These are phyloP conservation scores for Drosophila pandora DNA, from an alignment of 1,140 invertebrate species.

Conservation along the genomic window DNA sequence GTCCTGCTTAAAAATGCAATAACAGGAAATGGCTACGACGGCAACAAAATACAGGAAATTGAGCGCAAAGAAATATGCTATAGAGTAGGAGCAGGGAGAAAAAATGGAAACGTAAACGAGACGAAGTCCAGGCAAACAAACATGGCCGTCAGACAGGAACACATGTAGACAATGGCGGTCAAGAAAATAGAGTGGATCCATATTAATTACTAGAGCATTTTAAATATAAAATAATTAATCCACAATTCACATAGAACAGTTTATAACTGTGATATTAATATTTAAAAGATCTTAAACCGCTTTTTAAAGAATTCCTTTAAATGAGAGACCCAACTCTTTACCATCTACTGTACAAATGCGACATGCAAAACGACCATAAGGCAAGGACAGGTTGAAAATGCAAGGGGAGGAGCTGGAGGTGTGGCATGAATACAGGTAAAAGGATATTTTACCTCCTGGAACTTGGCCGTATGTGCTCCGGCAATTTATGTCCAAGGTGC, in stretches of 20 bases:
- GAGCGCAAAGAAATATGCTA: conserved; percentile 58
- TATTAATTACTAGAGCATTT: no score
- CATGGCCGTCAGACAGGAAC: conserved; percentile 52
- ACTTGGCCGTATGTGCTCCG: conserved; percentile 42
- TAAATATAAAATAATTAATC: not conserved
- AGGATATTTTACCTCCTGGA: conserved; percentile 19
- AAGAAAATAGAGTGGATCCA: not conserved
- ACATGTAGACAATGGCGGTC: conserved; percentile 11
- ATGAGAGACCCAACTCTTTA: not conserved
- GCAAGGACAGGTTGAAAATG: conserved; percentile 29
- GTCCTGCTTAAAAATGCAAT: conserved; percentile 60
- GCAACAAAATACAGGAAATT: conserved; percentile 60
- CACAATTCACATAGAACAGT: no score
- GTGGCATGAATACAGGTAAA: conserved; percentile 11
- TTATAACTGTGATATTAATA: no score
- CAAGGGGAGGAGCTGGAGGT: not conserved
- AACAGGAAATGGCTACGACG: conserved; percentile 61
- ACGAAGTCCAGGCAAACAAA: conserved; percentile 53
- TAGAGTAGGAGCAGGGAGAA: conserved; percentile 10
- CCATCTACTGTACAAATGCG: not conserved
- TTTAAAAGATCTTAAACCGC: no score
- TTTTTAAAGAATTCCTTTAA: not conserved
- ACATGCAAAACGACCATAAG: conserved; percentile 38
- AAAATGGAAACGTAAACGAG: conserved; percentile 28
- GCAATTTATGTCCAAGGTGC: conserved; percentile 60